Percentiles rank a stretch among this genome's conserved stretches.
Conservation (phyloP, 2,797 vertebrate species). For the Propithecus deckenii region DNA sequence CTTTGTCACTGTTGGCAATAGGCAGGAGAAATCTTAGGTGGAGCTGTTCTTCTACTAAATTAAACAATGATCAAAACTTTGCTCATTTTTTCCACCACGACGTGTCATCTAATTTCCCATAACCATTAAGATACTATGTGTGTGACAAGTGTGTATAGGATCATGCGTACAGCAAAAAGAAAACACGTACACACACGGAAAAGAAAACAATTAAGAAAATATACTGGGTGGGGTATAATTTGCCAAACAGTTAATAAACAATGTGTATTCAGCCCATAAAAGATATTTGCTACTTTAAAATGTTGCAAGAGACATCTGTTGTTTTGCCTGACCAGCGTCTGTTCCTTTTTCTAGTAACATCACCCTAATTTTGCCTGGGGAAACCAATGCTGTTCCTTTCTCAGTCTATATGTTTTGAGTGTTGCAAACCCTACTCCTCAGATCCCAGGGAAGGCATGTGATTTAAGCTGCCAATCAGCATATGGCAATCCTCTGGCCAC, state of each 20-base stretch:
- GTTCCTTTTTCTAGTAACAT: neutral
- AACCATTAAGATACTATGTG: neutral
- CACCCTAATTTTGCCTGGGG: neutral
- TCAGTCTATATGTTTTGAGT: neutral
- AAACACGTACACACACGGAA: neutral
- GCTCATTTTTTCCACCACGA: conserved; percentile 84
- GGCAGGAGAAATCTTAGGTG: conserved; percentile 82
- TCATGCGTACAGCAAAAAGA: neutral
- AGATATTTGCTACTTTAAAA: neutral
- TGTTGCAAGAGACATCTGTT: conserved; percentile 21
- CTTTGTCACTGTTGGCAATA: conserved; percentile 81
- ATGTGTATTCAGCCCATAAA: neutral
- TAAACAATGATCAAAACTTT: conserved; percentile 85
- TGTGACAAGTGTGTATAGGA: neutral
- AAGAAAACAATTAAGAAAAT: neutral
- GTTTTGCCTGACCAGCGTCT: neutral
- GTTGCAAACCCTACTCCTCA: neutral
- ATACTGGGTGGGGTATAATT: neutral
- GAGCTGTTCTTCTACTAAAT: conserved; percentile 82
- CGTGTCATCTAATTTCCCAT: conserved; percentile 82
- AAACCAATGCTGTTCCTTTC: neutral
- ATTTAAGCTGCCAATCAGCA: neutral
- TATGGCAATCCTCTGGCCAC: neutral
- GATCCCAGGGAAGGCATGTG: neutral
- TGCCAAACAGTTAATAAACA: neutral